A percentile compares a stretch with the other conserved stretches of the same genome.
Conservation (phyloP, 2,888 invertebrate species). For the Petrophora chlorosata region DNA sequence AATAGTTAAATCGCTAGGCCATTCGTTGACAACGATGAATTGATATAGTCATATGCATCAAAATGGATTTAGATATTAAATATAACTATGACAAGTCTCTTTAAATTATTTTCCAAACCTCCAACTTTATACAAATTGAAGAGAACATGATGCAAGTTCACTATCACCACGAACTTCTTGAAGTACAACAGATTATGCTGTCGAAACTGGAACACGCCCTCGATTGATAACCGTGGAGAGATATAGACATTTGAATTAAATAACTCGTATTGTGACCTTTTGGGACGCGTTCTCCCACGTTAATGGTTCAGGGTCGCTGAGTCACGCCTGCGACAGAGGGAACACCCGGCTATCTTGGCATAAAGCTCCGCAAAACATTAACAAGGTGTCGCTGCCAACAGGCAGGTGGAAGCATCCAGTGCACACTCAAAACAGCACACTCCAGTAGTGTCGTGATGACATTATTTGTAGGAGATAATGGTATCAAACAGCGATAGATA, state of each 20-base stretch:
- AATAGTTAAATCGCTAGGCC: too few species aligned
- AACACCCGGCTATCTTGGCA: slow-evolving; percentile 74
- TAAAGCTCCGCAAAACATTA: slow-evolving; percentile 50
- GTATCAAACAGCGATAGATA: slow-evolving; percentile 24
- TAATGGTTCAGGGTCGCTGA: slow-evolving; percentile 72
- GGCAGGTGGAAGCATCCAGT: slow-evolving; percentile 29
- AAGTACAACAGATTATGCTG: slow-evolving; percentile 8
- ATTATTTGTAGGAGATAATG: slow-evolving; percentile 32
- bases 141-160: too few species aligned
- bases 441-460: slow-evolving; percentile 30
- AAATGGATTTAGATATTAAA: too few species aligned
- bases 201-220: slow-evolving; percentile 26
- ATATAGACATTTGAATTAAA: slow-evolving; percentile 38
- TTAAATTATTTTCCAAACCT: too few species aligned
- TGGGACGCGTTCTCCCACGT: slow-evolving; percentile 56
- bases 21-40: too few species aligned
- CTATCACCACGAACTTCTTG: too few species aligned
- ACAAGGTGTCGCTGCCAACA: slow-evolving; percentile 45
- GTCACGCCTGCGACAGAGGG: slow-evolving; percentile 66
- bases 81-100: too few species aligned
- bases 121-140: too few species aligned
- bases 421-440: slow-evolving; percentile 34
- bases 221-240: slow-evolving; percentile 33
- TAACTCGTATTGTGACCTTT: slow-evolving; percentile 49
- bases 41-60: too few species aligned